phyloP scores from a whole-genome alignment of 2,888 invertebrate species.

The Toxonevra muliebris region DNA sequence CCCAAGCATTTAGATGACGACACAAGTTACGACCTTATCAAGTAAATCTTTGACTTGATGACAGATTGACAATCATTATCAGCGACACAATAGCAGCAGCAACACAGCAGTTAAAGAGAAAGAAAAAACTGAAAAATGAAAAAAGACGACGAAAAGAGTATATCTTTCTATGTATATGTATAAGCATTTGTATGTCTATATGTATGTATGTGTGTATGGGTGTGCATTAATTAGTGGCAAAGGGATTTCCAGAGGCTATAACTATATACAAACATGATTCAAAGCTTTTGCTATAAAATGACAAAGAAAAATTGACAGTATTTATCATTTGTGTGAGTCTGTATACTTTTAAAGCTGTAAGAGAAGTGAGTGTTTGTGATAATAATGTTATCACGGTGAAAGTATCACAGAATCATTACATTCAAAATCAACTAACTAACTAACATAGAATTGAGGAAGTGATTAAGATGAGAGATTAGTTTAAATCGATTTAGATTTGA shows the following conservation, averaged over 20 bases:
- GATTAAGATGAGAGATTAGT: constrained; percentile 16
- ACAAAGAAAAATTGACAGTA: constrained; percentile 33
- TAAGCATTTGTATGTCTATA: background rate
- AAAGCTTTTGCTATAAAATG: background rate
- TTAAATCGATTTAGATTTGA: background rate
- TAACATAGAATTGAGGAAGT: constrained; percentile 28
- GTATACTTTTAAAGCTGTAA: constrained; percentile 3
- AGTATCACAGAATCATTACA: constrained; percentile 37
- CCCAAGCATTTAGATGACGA: constrained; percentile 31
- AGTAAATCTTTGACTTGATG: constrained; percentile 36
- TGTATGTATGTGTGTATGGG: constrained; percentile 38
- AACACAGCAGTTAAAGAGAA: background rate
- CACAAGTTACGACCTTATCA: constrained; percentile 39
- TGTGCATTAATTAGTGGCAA: constrained; percentile 60
- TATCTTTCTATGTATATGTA: background rate
- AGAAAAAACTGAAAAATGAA: background rate
- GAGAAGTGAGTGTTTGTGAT: constrained; percentile 33
- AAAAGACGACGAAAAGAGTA: background rate
- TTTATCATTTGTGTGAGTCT: constrained; percentile 36
- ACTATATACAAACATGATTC: constrained; percentile 3
- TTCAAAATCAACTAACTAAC: background rate
- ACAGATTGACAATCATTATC: constrained; percentile 43
- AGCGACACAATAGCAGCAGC: constrained; percentile 26
- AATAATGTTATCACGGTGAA: constrained; percentile 47
- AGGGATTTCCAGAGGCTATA: constrained; percentile 35